A percentile compares a stretch with the other conserved stretches of the same genome.
phyloP scores from a whole-genome alignment of 2,797 vertebrate genomes.

The Spondyliosoma cantharus region DNA sequence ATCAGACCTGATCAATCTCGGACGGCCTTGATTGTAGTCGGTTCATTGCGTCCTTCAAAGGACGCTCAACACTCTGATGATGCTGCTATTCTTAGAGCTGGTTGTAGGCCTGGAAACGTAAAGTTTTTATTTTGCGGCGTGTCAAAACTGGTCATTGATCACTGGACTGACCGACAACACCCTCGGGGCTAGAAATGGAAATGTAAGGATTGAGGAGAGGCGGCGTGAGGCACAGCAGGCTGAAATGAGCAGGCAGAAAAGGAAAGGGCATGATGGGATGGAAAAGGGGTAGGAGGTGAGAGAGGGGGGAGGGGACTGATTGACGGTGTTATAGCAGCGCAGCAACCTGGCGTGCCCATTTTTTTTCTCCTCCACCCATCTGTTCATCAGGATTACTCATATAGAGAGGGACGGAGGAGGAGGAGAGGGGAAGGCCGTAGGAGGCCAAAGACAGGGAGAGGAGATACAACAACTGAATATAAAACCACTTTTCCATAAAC shows the following conservation, averaged over 20 bases:
- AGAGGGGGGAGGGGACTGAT: slow-evolving; percentile 56
- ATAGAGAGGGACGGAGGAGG: slow-evolving; percentile 39
- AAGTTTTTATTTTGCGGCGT: neutral
- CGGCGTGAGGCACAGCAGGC: neutral
- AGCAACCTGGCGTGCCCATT: slow-evolving; percentile 71
- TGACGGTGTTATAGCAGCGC: slow-evolving; percentile 57
- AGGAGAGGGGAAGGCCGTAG: slow-evolving; percentile 39
- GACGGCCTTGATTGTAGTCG: neutral
- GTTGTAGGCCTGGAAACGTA: neutral
- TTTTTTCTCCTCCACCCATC: slow-evolving; percentile 73
- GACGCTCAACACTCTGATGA: neutral
- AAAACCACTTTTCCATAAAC: slow-evolving; percentile 47
- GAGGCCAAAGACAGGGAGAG: slow-evolving; percentile 27
- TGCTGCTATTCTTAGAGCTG: neutral
- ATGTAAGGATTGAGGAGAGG: neutral
- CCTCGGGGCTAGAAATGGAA: neutral
- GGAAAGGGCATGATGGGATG: slow-evolving; percentile 43
- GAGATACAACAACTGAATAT: slow-evolving; percentile 30
- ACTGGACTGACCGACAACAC: neutral
- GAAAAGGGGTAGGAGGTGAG: slow-evolving; percentile 41
- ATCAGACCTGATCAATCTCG: neutral
- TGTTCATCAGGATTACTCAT: slow-evolving; percentile 78
- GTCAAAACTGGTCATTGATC: neutral
- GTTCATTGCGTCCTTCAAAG: neutral
- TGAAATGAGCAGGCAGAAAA: slow-evolving; percentile 32